These are phyloP conservation scores for Eulemur albifrons DNA, from an alignment of 2,797 vertebrate species.

Conservation along the genomic window DNA sequence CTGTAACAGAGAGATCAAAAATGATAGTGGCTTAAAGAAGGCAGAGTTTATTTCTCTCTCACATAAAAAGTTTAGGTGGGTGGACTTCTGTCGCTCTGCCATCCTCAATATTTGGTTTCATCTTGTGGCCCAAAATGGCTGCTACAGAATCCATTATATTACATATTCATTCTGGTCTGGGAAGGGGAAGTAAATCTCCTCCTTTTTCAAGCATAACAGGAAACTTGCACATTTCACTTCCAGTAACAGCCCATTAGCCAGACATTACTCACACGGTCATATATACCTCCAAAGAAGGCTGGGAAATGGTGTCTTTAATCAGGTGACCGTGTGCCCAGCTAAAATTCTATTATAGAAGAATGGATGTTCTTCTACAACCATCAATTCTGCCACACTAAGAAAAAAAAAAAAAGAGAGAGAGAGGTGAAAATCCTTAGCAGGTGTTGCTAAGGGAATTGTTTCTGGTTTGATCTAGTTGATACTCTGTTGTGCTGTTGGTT, in stretches of 20 bases:
- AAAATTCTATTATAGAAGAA: not conserved
- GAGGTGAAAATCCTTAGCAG: not conserved
- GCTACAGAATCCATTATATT: not conserved
- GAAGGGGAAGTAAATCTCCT: not conserved
- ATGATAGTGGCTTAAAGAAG: not conserved
- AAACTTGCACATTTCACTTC: not conserved
- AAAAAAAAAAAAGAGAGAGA: not conserved
- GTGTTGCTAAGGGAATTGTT: not conserved
- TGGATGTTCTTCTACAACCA: not conserved
- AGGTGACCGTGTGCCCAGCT: not conserved
- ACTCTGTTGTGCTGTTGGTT: not conserved
- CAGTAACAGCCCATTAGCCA: not conserved
- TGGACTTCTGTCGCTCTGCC: not conserved
- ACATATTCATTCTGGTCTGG: not conserved
- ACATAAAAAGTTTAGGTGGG: not conserved
- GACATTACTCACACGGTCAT: not conserved
- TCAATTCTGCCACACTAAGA: not conserved
- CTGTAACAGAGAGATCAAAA: not conserved
- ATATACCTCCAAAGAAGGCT: not conserved
- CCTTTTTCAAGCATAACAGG: not conserved
- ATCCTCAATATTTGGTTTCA: not conserved
- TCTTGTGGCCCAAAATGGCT: not conserved
- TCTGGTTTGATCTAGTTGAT: not conserved
- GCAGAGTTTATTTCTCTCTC: not conserved
- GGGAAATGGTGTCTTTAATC: not conserved